Base-by-base conservation (phyloP, 2,113 vertebrate genomes). In the Sceloporus undulatus region DNA sequence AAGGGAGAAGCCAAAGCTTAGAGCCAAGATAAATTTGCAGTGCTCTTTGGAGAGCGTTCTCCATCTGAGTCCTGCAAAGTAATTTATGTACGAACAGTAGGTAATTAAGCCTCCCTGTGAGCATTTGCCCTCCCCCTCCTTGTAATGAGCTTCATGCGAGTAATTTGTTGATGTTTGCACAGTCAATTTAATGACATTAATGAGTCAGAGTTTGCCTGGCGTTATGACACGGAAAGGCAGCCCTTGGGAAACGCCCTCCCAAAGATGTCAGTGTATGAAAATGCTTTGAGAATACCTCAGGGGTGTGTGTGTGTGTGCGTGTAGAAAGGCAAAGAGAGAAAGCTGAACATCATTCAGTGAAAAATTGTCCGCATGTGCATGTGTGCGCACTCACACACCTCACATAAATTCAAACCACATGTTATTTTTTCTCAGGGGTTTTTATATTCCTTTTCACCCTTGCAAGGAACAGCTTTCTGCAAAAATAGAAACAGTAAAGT, bases 101-200 rank as follows among this genome's bases (percentile, higher is more conserved):
- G 59, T 76, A 82, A 87, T 87, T 54, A 82, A 82, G 86, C 21
- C 6, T 66, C 56, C 8, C 18, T 82, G 38, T 9, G 19, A 82
- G 34, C 29, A 19, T 76, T 76, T 56, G 16, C 27, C 38, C 38
- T 62, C 59, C 59, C 11, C 59, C 13, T 62, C 4, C 75, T 76
- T 82, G 66, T 66, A 76, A 87, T 87, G 76, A 82, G 79, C 79
- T 82, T 27, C 56, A 10, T 52, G 79, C 18, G 79, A 82, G 56
- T 66, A 75, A 82, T 87, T 52, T 87, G 79, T 75, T 23, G 79
- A 16, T 38, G 27, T 65, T 76, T 87, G 56, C 56, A 76, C 56
- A 82, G 79, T 59, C 56, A 38, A 16, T 87, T 82, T 82, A 76
- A 87, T 82, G 62, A 65, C 68, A 75, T 79, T 19, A 79, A 66